These are phyloP conservation scores for Kryptolebias ocellatus DNA, from an alignment of 2,797 vertebrate species.

Conservation along the genomic window DNA sequence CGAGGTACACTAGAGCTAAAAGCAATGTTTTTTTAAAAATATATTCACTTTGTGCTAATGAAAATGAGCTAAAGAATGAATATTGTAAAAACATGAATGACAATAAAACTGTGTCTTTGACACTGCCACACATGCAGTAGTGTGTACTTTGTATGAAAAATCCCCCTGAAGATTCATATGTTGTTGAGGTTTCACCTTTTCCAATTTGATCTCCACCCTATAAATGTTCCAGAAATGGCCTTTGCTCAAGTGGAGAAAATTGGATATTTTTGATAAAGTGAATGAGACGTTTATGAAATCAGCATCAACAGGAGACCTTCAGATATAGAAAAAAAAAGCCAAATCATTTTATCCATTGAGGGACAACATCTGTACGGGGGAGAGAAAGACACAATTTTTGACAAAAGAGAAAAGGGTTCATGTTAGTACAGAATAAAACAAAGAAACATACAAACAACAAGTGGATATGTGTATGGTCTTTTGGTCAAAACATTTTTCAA, in stretches of 20 bases:
- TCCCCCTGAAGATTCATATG: slow-evolving; percentile 17
- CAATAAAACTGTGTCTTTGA: not conserved
- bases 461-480: no score
- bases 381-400: no score
- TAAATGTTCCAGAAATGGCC: slow-evolving; percentile 74
- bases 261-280: slow-evolving; percentile 75
- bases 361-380: no score
- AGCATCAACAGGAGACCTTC: slow-evolving; percentile 6
- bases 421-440: no score
- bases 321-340: not conserved
- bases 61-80: not conserved
- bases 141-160: not conserved
- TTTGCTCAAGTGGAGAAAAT: slow-evolving; percentile 73
- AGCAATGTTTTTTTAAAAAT: no score
- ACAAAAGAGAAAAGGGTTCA: no score
- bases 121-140: slow-evolving; percentile 1
- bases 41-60: not conserved
- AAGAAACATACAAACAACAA: no score
- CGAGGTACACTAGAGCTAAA: not conserved
- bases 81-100: slow-evolving; percentile 4
- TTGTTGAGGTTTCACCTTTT: slow-evolving; percentile 59
- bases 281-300: slow-evolving; percentile 74
- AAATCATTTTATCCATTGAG: no score
- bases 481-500: no score
- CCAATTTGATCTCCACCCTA: slow-evolving; percentile 69